Evolutionary conservation across 2,797 vertebrate genomes (phyloP), one percentile per base, ranked within the genome.

Genomic region (Gila robusta): DNA sequence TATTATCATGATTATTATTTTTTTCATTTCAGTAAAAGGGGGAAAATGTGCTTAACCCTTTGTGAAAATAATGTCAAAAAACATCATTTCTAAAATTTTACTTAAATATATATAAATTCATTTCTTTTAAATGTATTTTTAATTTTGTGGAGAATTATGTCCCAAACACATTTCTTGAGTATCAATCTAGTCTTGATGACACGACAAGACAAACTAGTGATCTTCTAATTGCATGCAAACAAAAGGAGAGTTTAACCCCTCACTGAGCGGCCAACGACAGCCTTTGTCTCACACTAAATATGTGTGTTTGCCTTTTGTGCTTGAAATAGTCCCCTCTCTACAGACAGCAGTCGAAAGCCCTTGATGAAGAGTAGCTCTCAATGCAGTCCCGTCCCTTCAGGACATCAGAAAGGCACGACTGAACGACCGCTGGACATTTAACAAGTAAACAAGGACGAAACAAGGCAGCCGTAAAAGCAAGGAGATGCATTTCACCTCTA

Each of bases 211-310:
- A 49, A 49, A 77, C 88, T 71, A 52, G 73, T 77, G 74, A 79
- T 87, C 87, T 82, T 89, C 84, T 87, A 90, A 90, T 89, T 89
- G 87, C 78, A 2, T 41, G 35, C 73, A 88, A 81, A 90, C 89
- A 90, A 90, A 72, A 86, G 86, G 21, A 79, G 73, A 69, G 87
- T 88, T 90, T 89, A 88, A 89, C 86, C 90, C 73, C 89, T 87
- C 89, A 91, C 89, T 88, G 83, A 69, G 84, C 66, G 17, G 35
- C 79, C 72, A 59, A 44, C 67, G 91, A 89, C 86, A 85, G 90
- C 94, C 94, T 96, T 97, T 97, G 96, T 97, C 96, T 96, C 94
- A 94, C 92, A 93, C 93, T 96, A 96, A 97, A 97, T 96, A 97
- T 97, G 97, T 96, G 95, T 92, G 92, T 95, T 95, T 93, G 93